phyloP scores from a whole-genome alignment of 2,888 invertebrate species.

The Tachina grossa region DNA sequence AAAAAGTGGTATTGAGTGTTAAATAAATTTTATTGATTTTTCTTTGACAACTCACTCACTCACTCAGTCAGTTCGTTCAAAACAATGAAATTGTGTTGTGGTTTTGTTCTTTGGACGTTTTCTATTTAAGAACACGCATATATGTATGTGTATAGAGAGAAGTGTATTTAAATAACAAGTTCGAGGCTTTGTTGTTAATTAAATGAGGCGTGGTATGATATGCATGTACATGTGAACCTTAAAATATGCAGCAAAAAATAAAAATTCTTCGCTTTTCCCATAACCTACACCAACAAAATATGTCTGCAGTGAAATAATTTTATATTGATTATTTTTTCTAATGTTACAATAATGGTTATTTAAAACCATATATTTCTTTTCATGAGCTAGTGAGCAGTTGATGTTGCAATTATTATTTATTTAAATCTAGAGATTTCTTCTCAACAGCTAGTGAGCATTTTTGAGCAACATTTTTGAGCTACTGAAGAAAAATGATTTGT shows the following conservation, averaged over 20 bases:
- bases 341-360: neutral
- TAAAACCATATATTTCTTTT: too few species aligned
- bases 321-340: neutral
- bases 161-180: conserved; percentile 45
- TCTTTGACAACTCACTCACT: neutral
- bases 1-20: conserved; percentile 57
- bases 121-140: neutral
- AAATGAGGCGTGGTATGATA: conserved; percentile 13
- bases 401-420: too few species aligned
- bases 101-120: conserved; percentile 18
- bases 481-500: too few species aligned
- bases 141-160: neutral
- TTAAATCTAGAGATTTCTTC: too few species aligned
- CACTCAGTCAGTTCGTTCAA: neutral
- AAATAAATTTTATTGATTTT: conserved; percentile 64
- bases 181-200: conserved; percentile 51
- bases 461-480: too few species aligned
- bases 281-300: conserved; percentile 22
- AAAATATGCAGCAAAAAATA: conserved; percentile 26
- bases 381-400: too few species aligned
- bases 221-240: neutral
- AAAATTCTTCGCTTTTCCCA: conserved; percentile 2
- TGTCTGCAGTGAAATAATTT: neutral
- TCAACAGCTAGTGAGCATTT: too few species aligned
- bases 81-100: conserved; percentile 22